Conservation (phyloP, 2,113 vertebrate species). For the Oryzias melastigma region DNA sequence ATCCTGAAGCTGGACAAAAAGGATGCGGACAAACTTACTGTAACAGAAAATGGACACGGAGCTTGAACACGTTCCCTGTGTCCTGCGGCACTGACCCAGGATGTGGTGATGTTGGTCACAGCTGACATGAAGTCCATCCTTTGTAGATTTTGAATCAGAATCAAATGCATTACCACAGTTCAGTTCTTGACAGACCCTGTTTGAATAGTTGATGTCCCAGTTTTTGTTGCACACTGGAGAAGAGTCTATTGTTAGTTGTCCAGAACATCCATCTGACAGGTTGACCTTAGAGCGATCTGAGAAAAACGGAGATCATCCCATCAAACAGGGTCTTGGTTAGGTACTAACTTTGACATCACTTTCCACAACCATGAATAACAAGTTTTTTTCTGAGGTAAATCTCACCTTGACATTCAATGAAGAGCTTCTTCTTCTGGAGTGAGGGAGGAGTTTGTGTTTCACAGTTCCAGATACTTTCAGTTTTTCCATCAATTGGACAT, state of each 20-base stretch:
- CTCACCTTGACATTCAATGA: slow-evolving; percentile 41
- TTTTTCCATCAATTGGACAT: background rate
- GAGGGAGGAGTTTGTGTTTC: fast-evolving
- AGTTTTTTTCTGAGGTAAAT: background rate
- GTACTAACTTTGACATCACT: too few relatives aligned
- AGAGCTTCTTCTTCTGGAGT: background rate
- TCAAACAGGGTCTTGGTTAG: too few relatives aligned
- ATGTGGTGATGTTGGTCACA: slow-evolving; percentile 29
- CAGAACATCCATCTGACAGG: too few relatives aligned
- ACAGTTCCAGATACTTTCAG: slow-evolving; percentile 60
- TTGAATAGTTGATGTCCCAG: fast-evolving
- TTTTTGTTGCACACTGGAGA: fast-evolving
- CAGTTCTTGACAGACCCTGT: slow-evolving; percentile 41
- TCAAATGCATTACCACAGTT: background rate
- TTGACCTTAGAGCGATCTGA: fast-evolving
- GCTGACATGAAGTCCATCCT: background rate
- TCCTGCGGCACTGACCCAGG: slow-evolving; percentile 53
- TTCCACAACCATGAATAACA: too few relatives aligned
- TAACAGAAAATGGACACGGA: slow-evolving; percentile 43
- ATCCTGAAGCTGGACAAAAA: too few relatives aligned
- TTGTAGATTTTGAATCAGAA: fast-evolving
- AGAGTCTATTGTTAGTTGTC: too few relatives aligned
- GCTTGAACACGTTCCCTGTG: fast-evolving
- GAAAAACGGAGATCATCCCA: too few relatives aligned
- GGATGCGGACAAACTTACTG: slow-evolving; percentile 42